Evolutionary conservation across 2,888 invertebrate genomes (phyloP), one percentile per base, ranked within the genome.

Genomic region (Tenthredo notha): DNA sequence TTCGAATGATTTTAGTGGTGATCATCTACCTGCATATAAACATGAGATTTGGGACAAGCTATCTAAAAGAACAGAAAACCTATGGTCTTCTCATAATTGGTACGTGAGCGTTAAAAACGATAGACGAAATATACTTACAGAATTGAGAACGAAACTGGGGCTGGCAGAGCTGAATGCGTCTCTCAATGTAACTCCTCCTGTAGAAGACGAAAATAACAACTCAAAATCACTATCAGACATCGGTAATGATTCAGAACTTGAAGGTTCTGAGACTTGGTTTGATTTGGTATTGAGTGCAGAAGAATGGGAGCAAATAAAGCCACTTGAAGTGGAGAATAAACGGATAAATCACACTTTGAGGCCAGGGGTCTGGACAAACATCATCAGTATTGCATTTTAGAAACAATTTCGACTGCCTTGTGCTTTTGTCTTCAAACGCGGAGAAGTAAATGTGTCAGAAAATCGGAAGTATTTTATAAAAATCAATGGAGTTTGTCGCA

Each of bases 381-480:
- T 84, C 7, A 50, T 86, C 25, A 78, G 80, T 33, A 67, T 77
- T 21, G 65, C 78, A 9, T 86, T 86, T 25, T 80, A 25, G 58
- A 65, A 72, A 15, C 85, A 85, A 47, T 84, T 78, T 33, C 67
- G 78, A n/a, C 82, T 86, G 4, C 86, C 85, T 29, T 87, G 87
- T 61, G 84, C 83, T 12, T 85, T 67, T 83, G 47, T 75, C 3
- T 84, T 85, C 25, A 61, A 61, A 61, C 61, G 61, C 7, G 61
- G 47, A 65, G 67, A 67, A 25, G 67, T 67, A 4, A 67, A 67
- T 25, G 25, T 67, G 5, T 67, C 67, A 10, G 7, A 7, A 25
- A 25, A 67, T 21, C 0, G 67, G 25, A 67, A 67, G 25, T 67
- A 67, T 25, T 67, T 67, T 12, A 67, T 67, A 25, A 67, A 67